These are phyloP conservation scores for Cryptosula pallasiana DNA, from an alignment of 2,888 invertebrate genomes.

Conservation along the genomic window DNA sequence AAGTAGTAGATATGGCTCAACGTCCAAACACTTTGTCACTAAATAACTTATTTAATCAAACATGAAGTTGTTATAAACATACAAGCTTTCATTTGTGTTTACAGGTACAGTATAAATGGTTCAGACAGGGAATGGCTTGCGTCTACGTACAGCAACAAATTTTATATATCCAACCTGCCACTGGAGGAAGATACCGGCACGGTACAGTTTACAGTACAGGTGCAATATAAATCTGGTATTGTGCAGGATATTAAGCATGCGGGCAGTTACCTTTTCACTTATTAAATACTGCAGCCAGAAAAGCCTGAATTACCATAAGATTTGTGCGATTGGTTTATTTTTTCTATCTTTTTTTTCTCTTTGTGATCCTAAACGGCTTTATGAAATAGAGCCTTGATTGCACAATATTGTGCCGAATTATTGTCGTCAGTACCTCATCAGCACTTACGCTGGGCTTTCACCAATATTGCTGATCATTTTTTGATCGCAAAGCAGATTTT, in stretches of 20 bases:
- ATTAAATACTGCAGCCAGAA: not conserved
- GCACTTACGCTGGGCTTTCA: too few relatives aligned
- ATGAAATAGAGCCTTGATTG: too few relatives aligned
- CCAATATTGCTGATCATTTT: too few relatives aligned
- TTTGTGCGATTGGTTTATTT: not conserved
- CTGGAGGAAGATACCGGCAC: not conserved
- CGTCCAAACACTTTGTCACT: too few relatives aligned
- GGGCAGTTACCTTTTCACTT: not conserved
- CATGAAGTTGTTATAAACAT: too few relatives aligned
- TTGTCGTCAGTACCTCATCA: too few relatives aligned
- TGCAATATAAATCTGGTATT: conserved; percentile 7
- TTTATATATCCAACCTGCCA: conserved; percentile 1
- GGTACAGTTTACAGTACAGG: not conserved
- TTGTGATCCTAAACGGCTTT: not conserved
- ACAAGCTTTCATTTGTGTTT: too few relatives aligned
- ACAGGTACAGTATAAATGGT: conserved; percentile 6
- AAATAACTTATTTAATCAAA: too few relatives aligned
- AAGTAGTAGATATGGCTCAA: too few relatives aligned
- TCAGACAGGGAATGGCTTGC: conserved; percentile 10
- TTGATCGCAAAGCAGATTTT: too few relatives aligned
- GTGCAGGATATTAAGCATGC: conserved; percentile 5
- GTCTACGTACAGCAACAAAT: conserved; percentile 17
- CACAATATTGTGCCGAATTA: too few relatives aligned
- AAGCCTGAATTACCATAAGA: not conserved
- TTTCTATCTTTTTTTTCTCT: not conserved